phyloP scores from a whole-genome alignment of 2,888 invertebrate genomes.

The Xylota sylvarum region DNA sequence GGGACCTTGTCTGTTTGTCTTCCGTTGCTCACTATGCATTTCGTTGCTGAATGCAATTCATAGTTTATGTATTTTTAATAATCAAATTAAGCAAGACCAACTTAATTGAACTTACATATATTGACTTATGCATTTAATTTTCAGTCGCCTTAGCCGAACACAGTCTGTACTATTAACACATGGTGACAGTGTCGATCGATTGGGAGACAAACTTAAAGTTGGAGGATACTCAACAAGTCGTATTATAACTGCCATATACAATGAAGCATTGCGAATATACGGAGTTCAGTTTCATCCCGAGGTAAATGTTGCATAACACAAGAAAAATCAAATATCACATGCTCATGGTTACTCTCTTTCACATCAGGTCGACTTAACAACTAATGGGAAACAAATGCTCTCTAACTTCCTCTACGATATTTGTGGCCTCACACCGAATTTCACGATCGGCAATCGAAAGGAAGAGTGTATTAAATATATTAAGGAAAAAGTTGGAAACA shows the following conservation, averaged over 20 bases:
- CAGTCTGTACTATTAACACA: conserved; percentile 98
- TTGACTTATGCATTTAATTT: conserved; percentile 77
- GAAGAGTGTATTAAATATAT: conserved; percentile 97
- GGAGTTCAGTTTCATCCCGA: conserved; percentile 99
- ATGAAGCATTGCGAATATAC: conserved; percentile 95
- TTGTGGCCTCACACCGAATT: conserved; percentile 93
- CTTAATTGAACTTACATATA: background rate
- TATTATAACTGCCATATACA: conserved; percentile 95
- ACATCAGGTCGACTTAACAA: conserved; percentile 94
- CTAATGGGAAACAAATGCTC: conserved; percentile 95
- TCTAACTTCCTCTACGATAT: conserved; percentile 97
- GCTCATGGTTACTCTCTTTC: conserved; percentile 24
- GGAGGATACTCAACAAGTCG: conserved; percentile 93
- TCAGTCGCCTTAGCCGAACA: conserved; percentile 93
- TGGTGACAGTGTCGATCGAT: conserved; percentile 97
- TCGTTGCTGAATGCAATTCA: no score
- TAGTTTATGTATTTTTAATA: background rate
- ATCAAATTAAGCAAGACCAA: background rate
- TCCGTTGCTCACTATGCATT: no score
- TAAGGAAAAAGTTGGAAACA: conserved; percentile 93
- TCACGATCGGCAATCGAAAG: conserved; percentile 95
- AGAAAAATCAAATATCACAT: background rate
- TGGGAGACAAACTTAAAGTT: conserved; percentile 94
- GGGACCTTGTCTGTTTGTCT: no score
- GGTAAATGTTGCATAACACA: conserved; percentile 84